Conservation (phyloP, 2,888 invertebrate genomes). For the Troides helena region DNA sequence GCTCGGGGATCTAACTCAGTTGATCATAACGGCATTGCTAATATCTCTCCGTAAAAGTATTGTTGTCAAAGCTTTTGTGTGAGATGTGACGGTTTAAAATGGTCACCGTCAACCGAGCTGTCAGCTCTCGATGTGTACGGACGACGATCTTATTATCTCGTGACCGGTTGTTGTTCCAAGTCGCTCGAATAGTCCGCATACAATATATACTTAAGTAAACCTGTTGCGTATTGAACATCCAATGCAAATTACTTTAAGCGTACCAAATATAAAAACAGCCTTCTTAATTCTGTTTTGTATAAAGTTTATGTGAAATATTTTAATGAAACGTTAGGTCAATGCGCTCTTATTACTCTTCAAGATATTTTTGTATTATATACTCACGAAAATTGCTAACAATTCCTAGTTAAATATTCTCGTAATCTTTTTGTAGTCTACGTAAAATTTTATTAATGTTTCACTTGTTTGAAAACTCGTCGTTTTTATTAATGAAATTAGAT, state of each 20-base stretch:
- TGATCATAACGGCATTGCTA: conserved; percentile 58
- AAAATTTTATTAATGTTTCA: background rate
- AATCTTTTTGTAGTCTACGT: background rate
- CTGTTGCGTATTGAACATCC: conserved; percentile 26
- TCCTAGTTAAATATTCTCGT: background rate
- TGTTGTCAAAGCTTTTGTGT: conserved; percentile 37
- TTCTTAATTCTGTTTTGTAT: conserved; percentile 17
- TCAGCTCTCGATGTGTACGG: conserved; percentile 18
- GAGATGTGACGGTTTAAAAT: conserved; percentile 31
- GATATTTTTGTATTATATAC: conserved; percentile 10
- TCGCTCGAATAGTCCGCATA: conserved; percentile 6
- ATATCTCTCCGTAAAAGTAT: conserved; percentile 38
- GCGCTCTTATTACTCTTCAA: conserved; percentile 26
- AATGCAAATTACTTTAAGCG: conserved; percentile 26
- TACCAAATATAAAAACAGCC: conserved; percentile 21
- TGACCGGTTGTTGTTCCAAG: conserved; percentile 42
- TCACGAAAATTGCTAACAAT: conserved; percentile 4
- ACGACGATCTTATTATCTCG: conserved; percentile 47
- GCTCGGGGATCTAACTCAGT: conserved; percentile 52
- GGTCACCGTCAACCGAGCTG: conserved; percentile 36
- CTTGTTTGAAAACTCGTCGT: background rate
- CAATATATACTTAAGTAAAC: conserved; percentile 16
- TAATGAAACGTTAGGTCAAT: conserved; percentile 28
- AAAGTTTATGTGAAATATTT: conserved; percentile 24
- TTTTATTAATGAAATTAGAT: background rate